Conservation (phyloP, 2,797 vertebrate genomes). For the Natrix natrix region DNA sequence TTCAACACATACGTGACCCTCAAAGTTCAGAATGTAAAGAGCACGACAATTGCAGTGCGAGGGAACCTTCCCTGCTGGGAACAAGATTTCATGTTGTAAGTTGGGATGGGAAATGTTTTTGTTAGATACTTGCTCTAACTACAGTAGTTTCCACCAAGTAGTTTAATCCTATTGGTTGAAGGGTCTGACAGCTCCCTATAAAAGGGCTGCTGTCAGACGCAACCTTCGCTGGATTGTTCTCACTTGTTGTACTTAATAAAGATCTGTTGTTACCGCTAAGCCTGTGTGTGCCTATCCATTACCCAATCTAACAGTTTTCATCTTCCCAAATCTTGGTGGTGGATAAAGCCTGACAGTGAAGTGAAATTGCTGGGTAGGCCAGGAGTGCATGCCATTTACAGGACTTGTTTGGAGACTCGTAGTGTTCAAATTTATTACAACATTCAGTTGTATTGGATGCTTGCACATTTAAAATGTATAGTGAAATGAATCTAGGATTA, state of each 20-base stretch:
- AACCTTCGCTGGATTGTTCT: too few species aligned
- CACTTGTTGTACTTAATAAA: too few species aligned
- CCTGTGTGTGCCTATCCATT: too few species aligned
- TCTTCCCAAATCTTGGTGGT: background rate
- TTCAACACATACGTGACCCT: conserved; percentile 98
- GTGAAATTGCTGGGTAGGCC: background rate
- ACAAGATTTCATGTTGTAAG: conserved; percentile 99
- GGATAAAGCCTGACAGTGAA: background rate
- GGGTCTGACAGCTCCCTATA: too few species aligned
- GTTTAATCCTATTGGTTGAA: too few species aligned
- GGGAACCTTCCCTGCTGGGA: conserved; percentile 97
- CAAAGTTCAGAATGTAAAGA: conserved; percentile 99
- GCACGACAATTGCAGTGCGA: conserved; percentile 94
- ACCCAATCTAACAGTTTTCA: too few species aligned
- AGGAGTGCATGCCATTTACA: background rate
- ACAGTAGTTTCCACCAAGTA: too few species aligned
- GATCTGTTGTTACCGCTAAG: too few species aligned
- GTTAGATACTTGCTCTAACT: too few species aligned
- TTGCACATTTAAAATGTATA: background rate
- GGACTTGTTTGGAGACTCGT: background rate
- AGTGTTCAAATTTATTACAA: background rate
- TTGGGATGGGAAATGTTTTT: conserved; percentile 32
- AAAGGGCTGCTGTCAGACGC: too few species aligned
- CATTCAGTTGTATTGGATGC: background rate
- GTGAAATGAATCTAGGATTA: background rate